Conservation (phyloP, 2,888 invertebrate genomes). For the Ennomos erosarius region DNA sequence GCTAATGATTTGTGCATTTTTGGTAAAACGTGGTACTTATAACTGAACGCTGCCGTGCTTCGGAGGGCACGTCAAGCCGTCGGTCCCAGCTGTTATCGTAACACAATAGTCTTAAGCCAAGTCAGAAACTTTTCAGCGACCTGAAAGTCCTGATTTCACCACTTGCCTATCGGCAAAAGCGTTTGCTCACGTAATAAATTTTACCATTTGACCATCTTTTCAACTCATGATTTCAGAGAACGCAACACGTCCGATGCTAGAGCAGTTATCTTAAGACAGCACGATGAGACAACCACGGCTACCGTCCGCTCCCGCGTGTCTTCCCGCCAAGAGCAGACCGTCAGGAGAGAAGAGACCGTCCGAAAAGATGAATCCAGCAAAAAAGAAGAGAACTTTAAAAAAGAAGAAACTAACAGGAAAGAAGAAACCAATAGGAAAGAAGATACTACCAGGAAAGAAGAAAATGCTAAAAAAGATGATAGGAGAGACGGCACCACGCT, state of each 20-base stretch:
- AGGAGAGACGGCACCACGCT: constrained; percentile 77
- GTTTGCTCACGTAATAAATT: no score
- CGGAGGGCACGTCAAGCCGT: no score
- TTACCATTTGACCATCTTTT: neutral
- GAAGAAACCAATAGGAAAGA: constrained; percentile 53
- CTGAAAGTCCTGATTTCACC: no score
- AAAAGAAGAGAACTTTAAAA: constrained; percentile 51
- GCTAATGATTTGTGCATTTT: no score
- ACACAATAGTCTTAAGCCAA: no score
- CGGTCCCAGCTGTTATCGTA: no score
- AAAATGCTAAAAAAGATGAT: constrained; percentile 55
- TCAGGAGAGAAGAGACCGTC: constrained; percentile 65
- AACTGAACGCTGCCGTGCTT: no score
- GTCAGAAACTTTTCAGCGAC: no score
- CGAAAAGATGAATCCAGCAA: constrained; percentile 66
- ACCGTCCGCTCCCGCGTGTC: constrained; percentile 75
- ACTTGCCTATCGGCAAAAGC: no score
- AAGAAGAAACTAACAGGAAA: constrained; percentile 75
- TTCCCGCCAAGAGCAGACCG: constrained; percentile 50
- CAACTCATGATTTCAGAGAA: constrained; percentile 65
- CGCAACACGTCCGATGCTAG: constrained; percentile 79
- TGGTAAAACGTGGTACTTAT: no score
- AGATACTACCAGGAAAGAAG: constrained; percentile 55
- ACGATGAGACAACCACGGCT: constrained; percentile 83
- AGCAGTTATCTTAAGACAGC: constrained; percentile 69